These are phyloP conservation scores for Chiloscyllium plagiosum DNA, from an alignment of 2,113 vertebrate genomes.

Conservation along the genomic window DNA sequence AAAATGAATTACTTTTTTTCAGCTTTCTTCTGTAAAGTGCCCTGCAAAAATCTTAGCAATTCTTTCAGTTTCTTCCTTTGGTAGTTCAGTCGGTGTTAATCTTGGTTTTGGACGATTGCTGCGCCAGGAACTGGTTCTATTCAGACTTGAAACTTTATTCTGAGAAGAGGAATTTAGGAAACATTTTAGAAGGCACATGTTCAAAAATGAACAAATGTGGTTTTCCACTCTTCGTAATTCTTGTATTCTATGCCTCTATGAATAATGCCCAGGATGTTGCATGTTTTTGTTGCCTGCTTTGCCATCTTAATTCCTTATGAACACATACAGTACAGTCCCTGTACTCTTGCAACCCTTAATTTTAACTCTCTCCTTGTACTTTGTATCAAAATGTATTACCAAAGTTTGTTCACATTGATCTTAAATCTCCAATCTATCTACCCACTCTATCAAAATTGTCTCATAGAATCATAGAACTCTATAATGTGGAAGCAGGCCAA, in stretches of 20 bases:
- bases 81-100: slow-evolving; percentile 47
- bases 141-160: slow-evolving; percentile 28
- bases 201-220: not conserved
- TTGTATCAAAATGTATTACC: too few relatives aligned
- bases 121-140: slow-evolving; percentile 43
- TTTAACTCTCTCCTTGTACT: too few relatives aligned
- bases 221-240: not conserved
- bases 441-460: too few relatives aligned
- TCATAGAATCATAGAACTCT: too few relatives aligned
- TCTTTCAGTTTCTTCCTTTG: slow-evolving; percentile 65
- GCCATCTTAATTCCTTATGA: too few relatives aligned
- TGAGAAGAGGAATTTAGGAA: slow-evolving; percentile 41
- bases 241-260: not conserved
- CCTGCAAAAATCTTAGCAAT: slow-evolving; percentile 83
- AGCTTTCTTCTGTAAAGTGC: slow-evolving; percentile 54
- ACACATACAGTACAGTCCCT: too few relatives aligned
- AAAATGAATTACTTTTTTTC: not conserved
- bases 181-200: not conserved
- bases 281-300: too few relatives aligned
- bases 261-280: not conserved
- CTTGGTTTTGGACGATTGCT: slow-evolving; percentile 48
- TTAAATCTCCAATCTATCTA: too few relatives aligned
- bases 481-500: too few relatives aligned
- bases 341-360: too few relatives aligned
- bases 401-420: too few relatives aligned